phyloP scores from a whole-genome alignment of 1,140 invertebrate genomes.

The Oncopodura yosiiana region DNA sequence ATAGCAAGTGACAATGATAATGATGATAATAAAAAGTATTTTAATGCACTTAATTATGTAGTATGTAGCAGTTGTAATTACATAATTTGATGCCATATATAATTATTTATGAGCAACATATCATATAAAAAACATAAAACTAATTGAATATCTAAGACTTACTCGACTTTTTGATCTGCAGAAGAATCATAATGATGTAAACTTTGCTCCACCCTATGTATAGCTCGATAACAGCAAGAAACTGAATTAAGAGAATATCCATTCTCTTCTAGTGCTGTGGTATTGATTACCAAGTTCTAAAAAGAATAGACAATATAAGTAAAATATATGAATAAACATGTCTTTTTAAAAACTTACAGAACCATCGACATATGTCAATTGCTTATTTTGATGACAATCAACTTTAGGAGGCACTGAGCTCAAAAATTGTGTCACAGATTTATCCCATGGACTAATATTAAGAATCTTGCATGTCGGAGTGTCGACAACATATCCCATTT shows the following conservation, averaged over 20 bases:
- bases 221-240: constrained; percentile 25
- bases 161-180: constrained; percentile 19
- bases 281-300: constrained; percentile 25
- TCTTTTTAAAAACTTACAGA: constrained; percentile 4
- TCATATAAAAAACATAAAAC: not conserved
- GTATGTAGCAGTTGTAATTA: too few relatives aligned
- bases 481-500: constrained; percentile 20
- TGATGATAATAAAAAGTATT: too few relatives aligned
- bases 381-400: not conserved
- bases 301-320: not conserved
- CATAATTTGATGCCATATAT: too few relatives aligned
- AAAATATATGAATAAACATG: not conserved
- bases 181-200: constrained; percentile 17
- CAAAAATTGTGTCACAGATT: constrained; percentile 20
- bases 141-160: not conserved
- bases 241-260: constrained; percentile 21
- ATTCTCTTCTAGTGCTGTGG: constrained; percentile 4
- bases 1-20: too few relatives aligned
- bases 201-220: constrained; percentile 16
- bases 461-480: constrained; percentile 22
- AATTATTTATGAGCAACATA: too few relatives aligned
- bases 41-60: too few relatives aligned
- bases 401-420: not conserved
- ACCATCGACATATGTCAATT: constrained; percentile 24
- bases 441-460: constrained; percentile 28